phyloP scores from a whole-genome alignment of 2,888 invertebrate genomes.

The Drosophila cognata region DNA sequence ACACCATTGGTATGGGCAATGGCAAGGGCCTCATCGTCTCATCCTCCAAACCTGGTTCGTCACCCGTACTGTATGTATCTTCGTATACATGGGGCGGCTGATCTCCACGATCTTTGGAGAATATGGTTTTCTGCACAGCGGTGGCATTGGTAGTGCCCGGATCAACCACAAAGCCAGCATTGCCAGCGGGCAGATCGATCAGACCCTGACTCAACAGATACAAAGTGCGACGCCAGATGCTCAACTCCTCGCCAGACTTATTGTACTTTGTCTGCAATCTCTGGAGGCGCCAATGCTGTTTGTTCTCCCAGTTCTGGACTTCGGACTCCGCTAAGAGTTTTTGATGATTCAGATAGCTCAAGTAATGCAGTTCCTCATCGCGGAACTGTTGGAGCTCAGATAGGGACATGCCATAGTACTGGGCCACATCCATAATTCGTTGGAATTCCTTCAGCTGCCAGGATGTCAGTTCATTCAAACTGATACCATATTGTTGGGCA shows the following conservation, averaged over 20 bases:
- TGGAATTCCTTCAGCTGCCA: slow-evolving; percentile 82
- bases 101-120: slow-evolving; percentile 84
- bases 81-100: slow-evolving; percentile 83
- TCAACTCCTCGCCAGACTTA: slow-evolving; percentile 67
- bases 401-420: slow-evolving; percentile 75
- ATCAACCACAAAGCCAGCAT: slow-evolving; percentile 69
- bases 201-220: slow-evolving; percentile 81
- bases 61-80: slow-evolving; percentile 77
- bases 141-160: slow-evolving; percentile 71
- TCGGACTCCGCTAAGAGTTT: slow-evolving; percentile 62
- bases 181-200: slow-evolving; percentile 65
- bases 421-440: slow-evolving; percentile 74
- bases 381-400: slow-evolving; percentile 82
- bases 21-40: slow-evolving; percentile 53
- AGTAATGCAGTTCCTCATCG: slow-evolving; percentile 75
- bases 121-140: slow-evolving; percentile 58
- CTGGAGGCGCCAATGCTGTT: slow-evolving; percentile 65
- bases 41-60: slow-evolving; percentile 81
- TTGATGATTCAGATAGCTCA: slow-evolving; percentile 77
- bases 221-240: slow-evolving; percentile 80
- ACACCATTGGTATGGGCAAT: slow-evolving; percentile 20
- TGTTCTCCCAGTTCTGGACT: slow-evolving; percentile 64
- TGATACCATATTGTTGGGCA: slow-evolving; percentile 69
- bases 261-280: slow-evolving; percentile 63
- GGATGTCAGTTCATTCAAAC: slow-evolving; percentile 68